Percentiles rank a stretch among this genome's conserved stretches.
phyloP scores from a whole-genome alignment of 2,888 invertebrate species.

The Andrena bucephala region DNA sequence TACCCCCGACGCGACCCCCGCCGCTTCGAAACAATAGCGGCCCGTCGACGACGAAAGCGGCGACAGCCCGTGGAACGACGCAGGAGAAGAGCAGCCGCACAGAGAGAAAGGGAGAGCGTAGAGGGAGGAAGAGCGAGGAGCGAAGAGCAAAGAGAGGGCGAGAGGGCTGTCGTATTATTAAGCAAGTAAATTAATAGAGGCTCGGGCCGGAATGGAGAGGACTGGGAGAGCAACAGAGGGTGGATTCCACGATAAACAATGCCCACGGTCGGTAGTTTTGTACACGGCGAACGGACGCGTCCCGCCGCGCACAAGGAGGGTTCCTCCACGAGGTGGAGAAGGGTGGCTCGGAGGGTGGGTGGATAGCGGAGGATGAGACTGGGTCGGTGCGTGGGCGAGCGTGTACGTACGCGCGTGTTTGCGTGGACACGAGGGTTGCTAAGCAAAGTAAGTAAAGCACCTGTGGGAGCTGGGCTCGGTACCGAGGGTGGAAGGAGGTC shows the following conservation, averaged over 20 bases:
- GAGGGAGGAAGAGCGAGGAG: conserved; percentile 29
- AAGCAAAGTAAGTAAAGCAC: conserved; percentile 81
- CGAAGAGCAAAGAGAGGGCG: conserved; percentile 32
- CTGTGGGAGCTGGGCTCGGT: conserved; percentile 79
- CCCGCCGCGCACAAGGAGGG: not conserved
- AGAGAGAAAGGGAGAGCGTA: conserved; percentile 40
- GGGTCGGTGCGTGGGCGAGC: conserved; percentile 34
- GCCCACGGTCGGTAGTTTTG: conserved; percentile 69
- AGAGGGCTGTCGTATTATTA: conserved; percentile 80
- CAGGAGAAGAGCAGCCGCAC: not conserved
- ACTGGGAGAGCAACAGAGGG: conserved; percentile 67
- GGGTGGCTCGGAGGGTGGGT: conserved; percentile 32
- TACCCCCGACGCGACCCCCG: not conserved
- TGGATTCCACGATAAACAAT: conserved; percentile 83
- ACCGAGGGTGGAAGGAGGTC: conserved; percentile 66
- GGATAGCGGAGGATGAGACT: conserved; percentile 44
- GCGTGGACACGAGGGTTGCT: conserved; percentile 79
- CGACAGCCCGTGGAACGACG: conserved; percentile 29
- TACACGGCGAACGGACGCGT: conserved; percentile 28
- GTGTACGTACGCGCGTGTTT: conserved; percentile 59
- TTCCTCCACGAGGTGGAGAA: conserved; percentile 10
- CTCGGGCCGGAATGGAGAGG: conserved; percentile 69
- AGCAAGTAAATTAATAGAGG: conserved; percentile 84
- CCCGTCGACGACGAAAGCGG: conserved; percentile 66
- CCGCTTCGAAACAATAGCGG: conserved; percentile 61